Evolutionary conservation across 2,888 invertebrate genomes (phyloP), one percentile per base, ranked within the genome.

Genomic region (Tholera decimalis): DNA sequence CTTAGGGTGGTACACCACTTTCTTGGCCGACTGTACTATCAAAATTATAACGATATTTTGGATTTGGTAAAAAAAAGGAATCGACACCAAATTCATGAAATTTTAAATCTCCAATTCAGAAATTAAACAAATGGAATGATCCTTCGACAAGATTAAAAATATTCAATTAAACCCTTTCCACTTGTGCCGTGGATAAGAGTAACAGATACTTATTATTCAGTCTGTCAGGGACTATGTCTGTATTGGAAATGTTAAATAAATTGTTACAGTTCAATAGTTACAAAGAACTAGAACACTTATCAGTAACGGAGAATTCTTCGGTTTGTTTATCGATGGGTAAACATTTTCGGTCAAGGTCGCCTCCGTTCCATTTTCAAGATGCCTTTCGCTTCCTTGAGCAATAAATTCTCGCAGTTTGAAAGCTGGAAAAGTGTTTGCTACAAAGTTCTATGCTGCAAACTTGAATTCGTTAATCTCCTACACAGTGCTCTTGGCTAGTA

Each of bases 301-400:
- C 41, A 46, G 20, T 56, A 41, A 43, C 46, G 46, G 54, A 64
- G 54, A 58, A 55, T 77, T 65, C 65, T 58, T 56, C 37, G 33
- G 53, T 53, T 43, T 61, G 49, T 73, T 73, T 78, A 68, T 68
- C 41, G 44, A n/a, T 50, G 37, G 43, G 20, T 56, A 58, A 62
- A 55, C 30, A 41, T 74, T 50, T 68, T 67, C 53, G 79, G 79
- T 68, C 75, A 76, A 78, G 75, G 75, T 53, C 51, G 18, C 15
- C 24, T 35, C 50, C 39, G 41, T 54, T 44, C 70, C 50, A 69
- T 44, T 68, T 62, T 57, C 37, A 41, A 74, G 59, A 75, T 68
- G 46, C 74, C 62, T 62, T 73, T 68, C 73, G 77, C 33, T 55
- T 77, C 65, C 24, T 35, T 50, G 13, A 37, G 24, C 51, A 22